Base-by-base conservation (phyloP, 2,888 invertebrate species). In the Drosophila robusta region DNA sequence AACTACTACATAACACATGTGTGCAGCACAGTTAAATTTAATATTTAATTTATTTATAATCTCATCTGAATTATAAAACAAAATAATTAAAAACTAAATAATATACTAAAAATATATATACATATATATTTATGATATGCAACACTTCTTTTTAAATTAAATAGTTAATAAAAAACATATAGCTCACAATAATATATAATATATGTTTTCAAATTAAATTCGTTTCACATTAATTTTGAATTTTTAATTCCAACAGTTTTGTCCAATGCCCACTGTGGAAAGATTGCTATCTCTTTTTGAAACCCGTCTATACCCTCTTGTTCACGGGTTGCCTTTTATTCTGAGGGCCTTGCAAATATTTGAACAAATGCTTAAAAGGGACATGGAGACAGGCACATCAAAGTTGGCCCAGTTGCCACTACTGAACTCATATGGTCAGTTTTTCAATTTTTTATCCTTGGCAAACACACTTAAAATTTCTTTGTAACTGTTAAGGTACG, bases 341-440 rank as follows among this genome's bases (percentile, higher is more conserved):
- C 61, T 70, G 36, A 44, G 76, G 75, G 62, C 47, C 70, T 36
- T 34, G 68, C 81, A 84, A 87, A 87, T 83, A 83, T 83, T 83
- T 83, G 87, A 70, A 51, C 62, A 78, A 87, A 69, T 80, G 68
- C 87, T 87, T 80, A 68, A 45, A 46, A 42, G 51, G 22, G 0
- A 4, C 22, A 22, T 1, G 22, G 29, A 29, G 29, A 29, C 9
- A 29, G 29, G 32, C 61, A 44, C 54, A 73, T 69, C 73, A 77
- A 69, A 72, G 77, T 44, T 58, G 58, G 47, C 52, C 65, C 76
- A 57, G 55, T 75, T 62, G 54, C 62, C 52, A 58, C 61, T 60
- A 42, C 64, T 45, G 36, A 69, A 66, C 75, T 79, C 71, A 78
- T 75, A 84, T 84, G 83, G 83, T 83, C 83, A 83, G 70, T 78